These are phyloP conservation scores for Conomelus anceps DNA, from an alignment of 2,888 invertebrate genomes.

Conservation along the genomic window DNA sequence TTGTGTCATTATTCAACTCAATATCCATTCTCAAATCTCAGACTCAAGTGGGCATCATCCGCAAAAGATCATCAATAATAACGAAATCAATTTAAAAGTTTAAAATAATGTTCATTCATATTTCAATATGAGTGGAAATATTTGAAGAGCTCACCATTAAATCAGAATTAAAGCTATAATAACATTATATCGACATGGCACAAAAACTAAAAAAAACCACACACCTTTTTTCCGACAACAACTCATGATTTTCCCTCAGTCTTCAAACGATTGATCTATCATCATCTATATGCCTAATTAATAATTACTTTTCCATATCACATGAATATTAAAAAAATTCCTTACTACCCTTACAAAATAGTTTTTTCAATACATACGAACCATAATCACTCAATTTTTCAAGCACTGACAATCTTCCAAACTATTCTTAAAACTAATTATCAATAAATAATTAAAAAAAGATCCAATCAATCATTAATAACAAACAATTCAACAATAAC, in stretches of 20 bases:
- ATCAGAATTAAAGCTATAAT: background rate
- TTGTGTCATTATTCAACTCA: too few relatives aligned
- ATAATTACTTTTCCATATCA: background rate
- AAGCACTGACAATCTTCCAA: background rate
- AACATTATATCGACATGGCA: background rate
- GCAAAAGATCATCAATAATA: too few relatives aligned
- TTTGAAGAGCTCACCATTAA: background rate
- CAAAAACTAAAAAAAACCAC: background rate
- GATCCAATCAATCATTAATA: background rate
- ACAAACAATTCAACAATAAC: background rate
- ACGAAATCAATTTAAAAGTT: background rate
- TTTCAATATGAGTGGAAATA: too few relatives aligned
- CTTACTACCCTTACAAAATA: background rate
- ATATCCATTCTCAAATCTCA: too few relatives aligned
- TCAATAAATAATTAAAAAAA: background rate
- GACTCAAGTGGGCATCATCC: too few relatives aligned
- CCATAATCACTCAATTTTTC: background rate
- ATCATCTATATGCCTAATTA: background rate
- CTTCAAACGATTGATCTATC: background rate
- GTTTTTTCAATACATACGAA: background rate
- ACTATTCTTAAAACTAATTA: background rate
- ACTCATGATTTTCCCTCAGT: background rate
- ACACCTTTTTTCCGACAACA: background rate
- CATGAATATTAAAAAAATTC: background rate
- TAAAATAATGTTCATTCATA: background rate